Evolutionary conservation across 2,797 vertebrate species (phyloP), one percentile per base, ranked within the genome.

Genomic region (Podarcis lilfordi): DNA sequence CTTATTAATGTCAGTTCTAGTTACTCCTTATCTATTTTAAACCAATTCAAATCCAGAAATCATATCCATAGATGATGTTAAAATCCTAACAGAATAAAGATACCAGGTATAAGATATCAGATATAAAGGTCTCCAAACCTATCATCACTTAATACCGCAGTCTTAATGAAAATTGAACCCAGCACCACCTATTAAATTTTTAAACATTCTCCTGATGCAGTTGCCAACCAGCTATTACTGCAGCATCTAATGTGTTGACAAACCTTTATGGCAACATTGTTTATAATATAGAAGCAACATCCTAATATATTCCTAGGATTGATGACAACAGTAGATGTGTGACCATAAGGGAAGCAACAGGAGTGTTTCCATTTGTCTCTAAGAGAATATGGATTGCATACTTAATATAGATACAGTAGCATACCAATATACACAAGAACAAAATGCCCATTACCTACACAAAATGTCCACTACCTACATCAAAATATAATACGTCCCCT

Each of bases 61-160:
- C 82, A 35, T 35, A 55, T 92, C 84, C 91, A 91, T 91, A 91
- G 79, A 88, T 89, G 92, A 71, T 37, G 86, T 80, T 86, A 86
- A 86, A 80, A 66, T n/a, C 82, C 86, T 90, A 86, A 92, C 90
- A 92, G 94, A 95, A 93, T 94, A 91, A 95, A 93, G 84, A 92
- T 88, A 35, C 88, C 50, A 50, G 50, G 11, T 50, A 50, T 50
- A 13, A 50, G 50, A 50, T 50, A 50, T 50, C 50, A 50, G 50
- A 50, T 50, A 50, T 50, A 50, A 50, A 13, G 50, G 50, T 50
- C 11, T 50, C 50, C 3, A 13, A 50, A 50, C 50, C 50, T 50
- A 50, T 13, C 50, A 50, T 13, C 50, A 50, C 59, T 61, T 4
- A 61, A 61, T 61, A 21, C 19, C 23, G 15, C 59, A 61, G 17